phyloP scores from a whole-genome alignment of 1,140 invertebrate genomes.

The Cylas formicarius region DNA sequence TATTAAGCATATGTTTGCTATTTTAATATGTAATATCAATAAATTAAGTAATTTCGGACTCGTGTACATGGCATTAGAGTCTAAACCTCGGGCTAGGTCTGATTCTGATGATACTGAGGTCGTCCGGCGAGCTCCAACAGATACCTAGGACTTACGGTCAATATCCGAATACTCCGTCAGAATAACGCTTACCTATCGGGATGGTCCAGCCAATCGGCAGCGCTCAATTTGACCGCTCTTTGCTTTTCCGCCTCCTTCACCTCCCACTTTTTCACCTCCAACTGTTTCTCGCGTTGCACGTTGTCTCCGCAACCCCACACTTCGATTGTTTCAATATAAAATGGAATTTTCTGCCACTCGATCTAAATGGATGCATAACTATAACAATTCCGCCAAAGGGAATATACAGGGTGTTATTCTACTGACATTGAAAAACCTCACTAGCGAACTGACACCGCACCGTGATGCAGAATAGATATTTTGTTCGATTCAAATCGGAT shows the following conservation, averaged over 20 bases:
- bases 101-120: constrained; percentile 56
- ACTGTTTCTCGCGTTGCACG: constrained; percentile 65
- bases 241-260: constrained; percentile 78
- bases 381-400: not conserved
- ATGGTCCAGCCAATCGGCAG: constrained; percentile 84
- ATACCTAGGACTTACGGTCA: constrained; percentile 40
- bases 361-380: constrained; percentile 34
- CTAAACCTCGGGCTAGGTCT: too few relatives aligned
- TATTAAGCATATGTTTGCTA: too few relatives aligned
- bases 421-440: not conserved
- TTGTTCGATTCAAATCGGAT: too few relatives aligned
- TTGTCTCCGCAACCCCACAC: constrained; percentile 82
- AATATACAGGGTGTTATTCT: constrained; percentile 12
- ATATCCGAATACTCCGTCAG: not conserved
- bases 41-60: too few relatives aligned
- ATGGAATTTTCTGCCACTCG: constrained; percentile 56
- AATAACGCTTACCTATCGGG: constrained; percentile 58
- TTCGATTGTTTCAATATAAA: constrained; percentile 56
- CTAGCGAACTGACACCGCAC: too few relatives aligned
- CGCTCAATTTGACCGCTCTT: constrained; percentile 69
- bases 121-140: constrained; percentile 77
- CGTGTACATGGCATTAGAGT: too few relatives aligned
- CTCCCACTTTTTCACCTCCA: constrained; percentile 87
- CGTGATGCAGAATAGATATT: too few relatives aligned
- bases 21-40: too few relatives aligned